Evolutionary conservation across 2,888 invertebrate genomes (phyloP).

Genomic region (Poecilus cupreus): DNA sequence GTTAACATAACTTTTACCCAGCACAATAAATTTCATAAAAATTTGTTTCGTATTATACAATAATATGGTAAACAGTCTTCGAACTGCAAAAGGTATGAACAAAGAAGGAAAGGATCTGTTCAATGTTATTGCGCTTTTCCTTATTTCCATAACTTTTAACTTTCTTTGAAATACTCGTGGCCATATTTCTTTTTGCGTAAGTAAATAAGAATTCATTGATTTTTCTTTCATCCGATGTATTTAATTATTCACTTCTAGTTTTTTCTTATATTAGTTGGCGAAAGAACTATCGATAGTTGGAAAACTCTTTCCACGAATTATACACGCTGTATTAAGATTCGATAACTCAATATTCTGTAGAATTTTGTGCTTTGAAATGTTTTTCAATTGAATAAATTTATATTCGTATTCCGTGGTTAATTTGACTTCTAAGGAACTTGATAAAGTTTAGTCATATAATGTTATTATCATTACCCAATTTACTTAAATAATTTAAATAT

Average conservation of each 20-base stretch:
- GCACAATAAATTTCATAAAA: slow-evolving; percentile 2
- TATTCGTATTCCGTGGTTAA: too few species aligned
- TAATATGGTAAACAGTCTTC: background rate
- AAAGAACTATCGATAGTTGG: background rate
- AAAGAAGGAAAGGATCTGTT: slow-evolving; percentile 12
- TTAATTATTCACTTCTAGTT: slow-evolving; percentile 9
- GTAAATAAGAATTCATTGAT: slow-evolving; percentile 30
- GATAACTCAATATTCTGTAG: background rate
- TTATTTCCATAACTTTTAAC: slow-evolving; percentile 24
- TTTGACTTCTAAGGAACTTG: too few species aligned
- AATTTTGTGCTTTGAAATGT: background rate
- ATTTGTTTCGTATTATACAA: background rate
- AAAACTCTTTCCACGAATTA: background rate
- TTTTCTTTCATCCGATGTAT: slow-evolving; percentile 3
- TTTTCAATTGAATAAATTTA: background rate
- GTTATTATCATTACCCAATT: too few species aligned
- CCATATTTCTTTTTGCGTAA: slow-evolving; percentile 36
- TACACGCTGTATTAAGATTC: background rate
- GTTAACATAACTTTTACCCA: background rate
- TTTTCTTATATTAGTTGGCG: background rate
- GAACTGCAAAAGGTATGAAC: background rate
- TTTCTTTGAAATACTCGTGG: slow-evolving; percentile 17
- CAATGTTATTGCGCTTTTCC: slow-evolving; percentile 1
- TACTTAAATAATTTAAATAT: too few species aligned
- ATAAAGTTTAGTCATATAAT: too few species aligned